Conservation (phyloP, 1,140 invertebrate genomes). For the Eupeodes corollae region DNA sequence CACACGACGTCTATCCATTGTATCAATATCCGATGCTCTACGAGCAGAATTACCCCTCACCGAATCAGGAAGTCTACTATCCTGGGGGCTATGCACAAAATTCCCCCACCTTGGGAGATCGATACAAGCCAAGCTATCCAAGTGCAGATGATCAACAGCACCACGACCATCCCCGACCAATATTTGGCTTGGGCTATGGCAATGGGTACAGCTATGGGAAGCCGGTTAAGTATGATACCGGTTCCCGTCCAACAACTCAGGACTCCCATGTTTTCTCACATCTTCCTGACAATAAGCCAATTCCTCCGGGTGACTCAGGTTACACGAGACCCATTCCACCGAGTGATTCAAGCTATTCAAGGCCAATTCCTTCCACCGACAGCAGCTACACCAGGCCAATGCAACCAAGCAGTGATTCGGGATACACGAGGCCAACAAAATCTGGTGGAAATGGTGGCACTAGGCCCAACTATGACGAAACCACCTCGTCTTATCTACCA, state of each 20-base stretch:
- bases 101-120: conserved; percentile 26
- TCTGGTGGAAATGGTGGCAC: conserved; percentile 19
- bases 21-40: conserved; percentile 34
- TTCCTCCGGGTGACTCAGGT: neutral
- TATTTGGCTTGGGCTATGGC: conserved; percentile 31
- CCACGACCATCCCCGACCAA: conserved; percentile 22
- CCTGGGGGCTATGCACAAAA: conserved; percentile 33
- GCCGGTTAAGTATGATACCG: conserved; percentile 24
- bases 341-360: neutral
- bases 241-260: conserved; percentile 15
- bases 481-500: conserved; percentile 10
- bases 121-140: conserved; percentile 20
- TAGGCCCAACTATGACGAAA: conserved; percentile 14
- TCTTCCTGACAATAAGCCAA: neutral
- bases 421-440: conserved; percentile 6
- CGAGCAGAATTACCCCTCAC: conserved; percentile 32
- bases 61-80: conserved; percentile 28
- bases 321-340: neutral
- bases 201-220: conserved; percentile 34
- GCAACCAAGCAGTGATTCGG: neutral
- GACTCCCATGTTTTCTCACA: neutral
- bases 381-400: too few relatives aligned
- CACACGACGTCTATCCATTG: conserved; percentile 31
- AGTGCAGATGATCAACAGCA: conserved; percentile 7
- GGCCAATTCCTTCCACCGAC: too few relatives aligned